Conservation (phyloP, 1,140 invertebrate genomes). For the Dreissena polymorpha region DNA sequence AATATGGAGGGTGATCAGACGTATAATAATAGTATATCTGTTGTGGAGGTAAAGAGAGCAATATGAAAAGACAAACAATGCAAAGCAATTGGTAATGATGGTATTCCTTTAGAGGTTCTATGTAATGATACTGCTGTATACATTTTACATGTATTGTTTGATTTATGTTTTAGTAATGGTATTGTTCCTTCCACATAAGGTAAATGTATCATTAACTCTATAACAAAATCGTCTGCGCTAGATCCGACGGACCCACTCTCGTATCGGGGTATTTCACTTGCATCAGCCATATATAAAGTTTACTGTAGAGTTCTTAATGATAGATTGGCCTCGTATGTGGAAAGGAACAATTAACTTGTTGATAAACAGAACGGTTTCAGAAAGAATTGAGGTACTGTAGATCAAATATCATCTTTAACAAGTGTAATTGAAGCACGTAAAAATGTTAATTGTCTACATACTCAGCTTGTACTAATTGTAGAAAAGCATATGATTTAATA, state of each 20-base stretch:
- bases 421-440: conserved; percentile 50
- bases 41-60: conserved; percentile 4
- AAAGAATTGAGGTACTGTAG: conserved; percentile 40
- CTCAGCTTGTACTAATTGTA: conserved; percentile 54
- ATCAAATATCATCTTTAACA: conserved; percentile 49
- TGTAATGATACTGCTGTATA: conserved; percentile 6
- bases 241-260: conserved; percentile 12
- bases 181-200: background rate
- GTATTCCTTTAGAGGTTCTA: background rate
- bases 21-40: conserved; percentile 12
- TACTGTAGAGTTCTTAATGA: conserved; percentile 57
- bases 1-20: background rate
- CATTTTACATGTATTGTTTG: conserved; percentile 18
- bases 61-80: background rate
- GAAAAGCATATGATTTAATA: conserved; percentile 54
- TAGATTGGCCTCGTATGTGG: conserved; percentile 22
- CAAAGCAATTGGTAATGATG: conserved; percentile 16
- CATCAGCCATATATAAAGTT: conserved; percentile 37
- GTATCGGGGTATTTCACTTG: conserved; percentile 40
- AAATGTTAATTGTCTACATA: conserved; percentile 30
- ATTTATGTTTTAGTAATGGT: conserved; percentile 9
- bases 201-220: conserved; percentile 33
- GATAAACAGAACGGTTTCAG: conserved; percentile 55
- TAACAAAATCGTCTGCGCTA: conserved; percentile 37
- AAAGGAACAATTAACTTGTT: conserved; percentile 32